These are phyloP conservation scores for Nothocercus nigrocapillus DNA, from an alignment of 2,113 vertebrate species.

Conservation along the genomic window DNA sequence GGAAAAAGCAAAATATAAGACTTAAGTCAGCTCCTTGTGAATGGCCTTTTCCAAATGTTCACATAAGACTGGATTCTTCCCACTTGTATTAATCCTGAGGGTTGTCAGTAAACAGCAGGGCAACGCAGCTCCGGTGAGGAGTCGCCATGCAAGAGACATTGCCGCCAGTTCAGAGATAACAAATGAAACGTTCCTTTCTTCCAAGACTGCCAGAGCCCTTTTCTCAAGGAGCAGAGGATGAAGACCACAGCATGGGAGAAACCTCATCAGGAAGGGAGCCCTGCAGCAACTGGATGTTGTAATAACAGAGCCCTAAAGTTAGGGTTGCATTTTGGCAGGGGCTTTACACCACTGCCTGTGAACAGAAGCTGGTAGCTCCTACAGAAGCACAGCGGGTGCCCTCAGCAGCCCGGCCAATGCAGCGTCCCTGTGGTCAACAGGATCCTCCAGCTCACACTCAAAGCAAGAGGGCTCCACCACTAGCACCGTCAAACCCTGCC, in stretches of 20 bases:
- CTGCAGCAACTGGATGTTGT: neutral
- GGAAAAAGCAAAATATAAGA: neutral
- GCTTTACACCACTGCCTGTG: neutral
- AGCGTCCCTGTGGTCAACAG: rapidly evolving
- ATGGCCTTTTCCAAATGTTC: rapidly evolving
- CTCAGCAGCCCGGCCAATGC: neutral
- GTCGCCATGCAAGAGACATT: neutral
- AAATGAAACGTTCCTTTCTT: neutral
- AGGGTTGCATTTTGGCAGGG: neutral
- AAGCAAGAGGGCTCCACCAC: neutral
- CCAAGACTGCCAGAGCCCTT: neutral
- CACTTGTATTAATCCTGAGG: neutral
- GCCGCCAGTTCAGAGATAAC: neutral
- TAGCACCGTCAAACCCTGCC: neutral
- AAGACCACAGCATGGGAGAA: neutral
- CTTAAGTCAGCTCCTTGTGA: neutral
- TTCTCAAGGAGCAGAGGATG: neutral
- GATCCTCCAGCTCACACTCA: neutral
- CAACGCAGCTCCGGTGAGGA: neutral
- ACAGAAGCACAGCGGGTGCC: neutral
- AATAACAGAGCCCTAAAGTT: neutral
- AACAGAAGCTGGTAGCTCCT: neutral
- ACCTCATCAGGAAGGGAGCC: neutral
- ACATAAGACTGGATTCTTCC: neutral
- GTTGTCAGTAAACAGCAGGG: neutral